Conservation (phyloP, 2,113 vertebrate species). For the Dunckerocampus dactyliophorus region DNA sequence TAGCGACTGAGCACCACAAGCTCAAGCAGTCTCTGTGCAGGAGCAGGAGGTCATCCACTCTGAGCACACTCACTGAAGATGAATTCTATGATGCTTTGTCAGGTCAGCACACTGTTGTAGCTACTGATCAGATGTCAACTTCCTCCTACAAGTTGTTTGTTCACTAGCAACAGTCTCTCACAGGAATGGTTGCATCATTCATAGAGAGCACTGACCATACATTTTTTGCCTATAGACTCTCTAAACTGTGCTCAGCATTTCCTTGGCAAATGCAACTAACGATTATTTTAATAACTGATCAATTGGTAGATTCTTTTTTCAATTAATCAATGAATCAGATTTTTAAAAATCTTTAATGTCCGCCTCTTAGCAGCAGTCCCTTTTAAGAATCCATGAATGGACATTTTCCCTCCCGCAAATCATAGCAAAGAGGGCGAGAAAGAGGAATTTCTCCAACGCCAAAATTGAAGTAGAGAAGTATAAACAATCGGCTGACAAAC, state of each 20-base stretch:
- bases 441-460: too few species aligned
- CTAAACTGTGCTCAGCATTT: constrained; percentile 9
- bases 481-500: too few species aligned
- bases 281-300: too few species aligned
- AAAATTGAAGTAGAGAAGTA: too few species aligned
- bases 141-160: constrained; percentile 16
- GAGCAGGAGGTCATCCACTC: constrained; percentile 68
- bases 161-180: constrained; percentile 15
- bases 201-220: constrained; percentile 15
- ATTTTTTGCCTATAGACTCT: constrained; percentile 7
- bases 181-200: constrained; percentile 36
- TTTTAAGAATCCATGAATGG: too few species aligned
- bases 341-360: too few species aligned
- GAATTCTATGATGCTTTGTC: constrained; percentile 91
- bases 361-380: too few species aligned
- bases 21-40: constrained; percentile 79
- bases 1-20: constrained; percentile 83
- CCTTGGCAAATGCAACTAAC: too few species aligned
- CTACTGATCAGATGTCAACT: not conserved
- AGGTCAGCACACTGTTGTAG: constrained; percentile 71
- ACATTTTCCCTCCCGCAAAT: too few species aligned
- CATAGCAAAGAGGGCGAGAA: too few species aligned
- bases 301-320: too few species aligned
- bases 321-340: too few species aligned
- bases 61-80: constrained; percentile 79